These are phyloP conservation scores for Sebastolobus alascanus DNA, from an alignment of 2,797 vertebrate genomes.

Conservation along the genomic window DNA sequence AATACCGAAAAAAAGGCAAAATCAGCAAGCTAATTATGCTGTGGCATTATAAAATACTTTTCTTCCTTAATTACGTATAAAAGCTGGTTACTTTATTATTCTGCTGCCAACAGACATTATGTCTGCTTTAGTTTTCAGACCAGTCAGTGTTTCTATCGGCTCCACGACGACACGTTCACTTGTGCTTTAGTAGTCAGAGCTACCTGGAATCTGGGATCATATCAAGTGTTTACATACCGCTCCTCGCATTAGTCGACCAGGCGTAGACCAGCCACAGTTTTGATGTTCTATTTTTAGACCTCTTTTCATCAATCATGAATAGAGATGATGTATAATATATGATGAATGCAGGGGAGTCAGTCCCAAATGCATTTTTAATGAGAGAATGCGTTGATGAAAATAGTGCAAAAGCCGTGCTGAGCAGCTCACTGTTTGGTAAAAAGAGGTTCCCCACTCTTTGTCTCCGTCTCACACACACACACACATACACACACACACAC, in stretches of 20 bases:
- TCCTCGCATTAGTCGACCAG: constrained; percentile 40
- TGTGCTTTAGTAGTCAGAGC: constrained; percentile 17
- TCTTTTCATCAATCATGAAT: constrained; percentile 82
- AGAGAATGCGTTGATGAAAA: constrained; percentile 66
- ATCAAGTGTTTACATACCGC: constrained; percentile 60
- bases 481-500: neutral
- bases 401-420: constrained; percentile 46
- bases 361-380: constrained; percentile 82
- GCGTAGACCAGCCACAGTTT: constrained; percentile 63
- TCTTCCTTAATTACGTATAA: neutral
- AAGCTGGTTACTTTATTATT: constrained; percentile 1
- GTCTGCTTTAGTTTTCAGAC: constrained; percentile 20
- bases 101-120: neutral
- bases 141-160: constrained; percentile 18
- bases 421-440: constrained; percentile 24
- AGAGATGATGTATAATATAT: constrained; percentile 82
- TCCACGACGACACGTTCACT: neutral
- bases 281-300: constrained; percentile 82
- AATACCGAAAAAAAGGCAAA: constrained; percentile 17
- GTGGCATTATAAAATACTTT: constrained; percentile 11
- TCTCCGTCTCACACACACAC: neutral
- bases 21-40: constrained; percentile 25
- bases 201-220: constrained; percentile 23
- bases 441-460: constrained; percentile 18
- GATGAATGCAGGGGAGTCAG: constrained; percentile 77